These are phyloP conservation scores for Agonum fuliginosum DNA, from an alignment of 2,888 invertebrate genomes.

Conservation along the genomic window DNA sequence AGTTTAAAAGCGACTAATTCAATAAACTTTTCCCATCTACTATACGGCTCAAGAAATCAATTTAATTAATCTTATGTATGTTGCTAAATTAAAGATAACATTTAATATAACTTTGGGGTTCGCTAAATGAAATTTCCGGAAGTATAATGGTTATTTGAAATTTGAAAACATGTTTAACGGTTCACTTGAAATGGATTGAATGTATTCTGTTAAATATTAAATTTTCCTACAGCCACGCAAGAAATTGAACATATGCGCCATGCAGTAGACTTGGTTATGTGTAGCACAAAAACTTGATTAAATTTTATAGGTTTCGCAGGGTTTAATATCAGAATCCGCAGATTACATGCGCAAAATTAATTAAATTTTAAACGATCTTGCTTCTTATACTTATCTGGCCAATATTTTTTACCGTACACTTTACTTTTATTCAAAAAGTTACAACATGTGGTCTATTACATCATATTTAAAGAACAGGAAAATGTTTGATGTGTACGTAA, in stretches of 20 bases:
- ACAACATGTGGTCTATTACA: no score
- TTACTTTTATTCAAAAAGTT: background rate
- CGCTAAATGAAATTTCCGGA: background rate
- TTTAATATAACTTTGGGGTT: background rate
- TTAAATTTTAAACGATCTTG: constrained; percentile 25
- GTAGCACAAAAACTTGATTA: constrained; percentile 40
- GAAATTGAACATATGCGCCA: constrained; percentile 6
- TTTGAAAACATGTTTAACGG: constrained; percentile 3
- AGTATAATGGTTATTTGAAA: background rate
- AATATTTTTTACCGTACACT: background rate
- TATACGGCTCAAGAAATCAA: no score
- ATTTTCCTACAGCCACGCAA: constrained; percentile 6
- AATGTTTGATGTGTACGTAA: no score
- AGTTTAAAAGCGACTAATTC: no score
- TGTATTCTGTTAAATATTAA: constrained; percentile 25
- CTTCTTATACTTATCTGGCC: constrained; percentile 4
- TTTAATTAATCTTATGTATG: no score
- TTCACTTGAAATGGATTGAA: constrained; percentile 38
- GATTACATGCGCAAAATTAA: constrained; percentile 41
- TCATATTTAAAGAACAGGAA: no score
- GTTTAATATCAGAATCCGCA: constrained; percentile 33
- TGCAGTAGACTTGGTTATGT: background rate
- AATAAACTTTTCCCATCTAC: no score
- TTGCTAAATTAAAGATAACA: background rate
- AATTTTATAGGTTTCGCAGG: constrained; percentile 41